Evolutionary conservation across 2,797 vertebrate genomes (phyloP).

Genomic region (Hippopotamyrus pictus): DNA sequence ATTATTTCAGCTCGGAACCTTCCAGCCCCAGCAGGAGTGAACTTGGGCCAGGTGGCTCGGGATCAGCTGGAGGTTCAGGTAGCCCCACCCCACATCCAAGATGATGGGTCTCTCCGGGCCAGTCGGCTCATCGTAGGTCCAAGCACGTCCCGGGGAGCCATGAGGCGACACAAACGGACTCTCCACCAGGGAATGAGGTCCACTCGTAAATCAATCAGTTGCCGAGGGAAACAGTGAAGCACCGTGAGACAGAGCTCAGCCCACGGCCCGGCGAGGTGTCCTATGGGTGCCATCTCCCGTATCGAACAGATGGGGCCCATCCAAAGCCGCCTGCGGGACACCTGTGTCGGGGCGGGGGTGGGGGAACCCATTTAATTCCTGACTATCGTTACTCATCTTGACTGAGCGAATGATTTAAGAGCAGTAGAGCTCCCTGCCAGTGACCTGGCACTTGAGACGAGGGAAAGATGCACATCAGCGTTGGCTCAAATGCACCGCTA

Average conservation of each 20-base stretch:
- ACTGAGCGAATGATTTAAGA: neutral
- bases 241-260: neutral
- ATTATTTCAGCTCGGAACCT: constrained; percentile 28
- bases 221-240: neutral
- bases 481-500: neutral
- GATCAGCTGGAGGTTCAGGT: neutral
- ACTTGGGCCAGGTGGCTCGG: constrained; percentile 2
- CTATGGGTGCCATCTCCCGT: neutral
- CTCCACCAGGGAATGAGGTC: neutral
- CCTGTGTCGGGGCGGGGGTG: neutral
- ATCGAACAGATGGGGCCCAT: neutral
- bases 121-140: neutral
- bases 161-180: neutral
- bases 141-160: neutral
- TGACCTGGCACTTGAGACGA: neutral
- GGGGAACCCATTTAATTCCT: neutral
- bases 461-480: neutral
- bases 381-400: neutral
- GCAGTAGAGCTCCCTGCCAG: neutral
- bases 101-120: neutral
- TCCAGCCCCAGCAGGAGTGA: neutral
- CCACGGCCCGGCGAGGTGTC: neutral
- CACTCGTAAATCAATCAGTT: neutral
- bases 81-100: neutral
- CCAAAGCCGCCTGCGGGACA: neutral